Percentiles rank a stretch among this genome's conserved stretches.
phyloP scores from a whole-genome alignment of 2,888 invertebrate genomes.

The Ommatoiulus sabulosus region DNA sequence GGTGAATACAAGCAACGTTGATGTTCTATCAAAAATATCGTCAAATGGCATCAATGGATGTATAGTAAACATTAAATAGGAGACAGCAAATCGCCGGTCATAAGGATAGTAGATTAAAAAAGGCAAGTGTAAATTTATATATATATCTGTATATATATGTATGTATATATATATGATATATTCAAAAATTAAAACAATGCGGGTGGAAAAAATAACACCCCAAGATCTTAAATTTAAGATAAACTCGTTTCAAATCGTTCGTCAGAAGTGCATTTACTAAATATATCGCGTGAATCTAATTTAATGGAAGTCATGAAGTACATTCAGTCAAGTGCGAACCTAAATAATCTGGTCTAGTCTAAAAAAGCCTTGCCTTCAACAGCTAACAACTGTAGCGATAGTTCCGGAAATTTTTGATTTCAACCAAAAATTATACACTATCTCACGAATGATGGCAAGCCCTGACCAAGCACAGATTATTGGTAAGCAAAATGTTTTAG shows the following conservation, averaged over 20 bases:
- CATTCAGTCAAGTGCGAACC: neutral
- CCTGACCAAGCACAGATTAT: neutral
- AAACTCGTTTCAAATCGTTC: conserved; percentile 35
- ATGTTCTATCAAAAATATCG: conserved; percentile 54
- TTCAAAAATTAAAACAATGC: conserved; percentile 39
- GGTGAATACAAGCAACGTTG: conserved; percentile 48
- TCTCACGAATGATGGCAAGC: neutral
- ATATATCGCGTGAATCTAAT: neutral
- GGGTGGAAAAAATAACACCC: conserved; percentile 42
- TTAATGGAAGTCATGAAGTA: conserved; percentile 18
- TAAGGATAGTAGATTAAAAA: conserved; percentile 44
- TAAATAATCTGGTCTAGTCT: neutral
- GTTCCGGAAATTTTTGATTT: neutral
- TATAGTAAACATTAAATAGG: conserved; percentile 48
- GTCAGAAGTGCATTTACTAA: conserved; percentile 18
- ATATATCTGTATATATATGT: conserved; percentile 50
- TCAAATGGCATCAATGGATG: conserved; percentile 48
- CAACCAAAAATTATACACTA: neutral
- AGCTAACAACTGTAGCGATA: neutral
- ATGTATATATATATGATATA: conserved; percentile 25
- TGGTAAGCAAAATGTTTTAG: neutral
- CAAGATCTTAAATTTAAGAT: conserved; percentile 30
- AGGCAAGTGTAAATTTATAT: conserved; percentile 48
- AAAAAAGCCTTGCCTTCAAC: neutral
- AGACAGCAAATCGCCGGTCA: conserved; percentile 45